These are phyloP conservation scores for Oryzias javanicus DNA, from an alignment of 2,113 vertebrate species.

Conservation along the genomic window DNA sequence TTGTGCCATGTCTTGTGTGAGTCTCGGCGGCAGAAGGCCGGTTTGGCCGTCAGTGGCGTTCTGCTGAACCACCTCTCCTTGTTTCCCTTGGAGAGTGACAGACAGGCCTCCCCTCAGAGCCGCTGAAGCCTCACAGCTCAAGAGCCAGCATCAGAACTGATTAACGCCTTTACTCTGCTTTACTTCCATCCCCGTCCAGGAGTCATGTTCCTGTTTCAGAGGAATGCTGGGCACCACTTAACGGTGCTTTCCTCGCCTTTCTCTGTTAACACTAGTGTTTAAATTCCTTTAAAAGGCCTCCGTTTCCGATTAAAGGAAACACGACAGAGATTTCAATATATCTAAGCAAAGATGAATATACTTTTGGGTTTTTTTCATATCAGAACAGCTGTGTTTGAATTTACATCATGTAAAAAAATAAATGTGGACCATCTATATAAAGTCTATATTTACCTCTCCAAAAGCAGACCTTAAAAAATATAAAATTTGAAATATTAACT, in stretches of 20 bases:
- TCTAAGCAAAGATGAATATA: too few species aligned
- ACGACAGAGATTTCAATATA: too few species aligned
- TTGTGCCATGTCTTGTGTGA: slow-evolving; percentile 55
- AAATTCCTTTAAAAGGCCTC: not conserved
- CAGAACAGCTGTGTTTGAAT: too few species aligned
- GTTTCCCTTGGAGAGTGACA: slow-evolving; percentile 51
- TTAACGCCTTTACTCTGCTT: slow-evolving; percentile 52
- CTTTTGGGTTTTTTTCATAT: too few species aligned
- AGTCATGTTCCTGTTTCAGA: slow-evolving; percentile 43
- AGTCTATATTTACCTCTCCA: too few species aligned
- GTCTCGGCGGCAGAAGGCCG: slow-evolving; percentile 64
- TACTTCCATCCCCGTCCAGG: slow-evolving; percentile 35
- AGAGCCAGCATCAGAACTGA: slow-evolving; percentile 58
- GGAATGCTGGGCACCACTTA: slow-evolving; percentile 29
- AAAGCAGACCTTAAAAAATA: too few species aligned
- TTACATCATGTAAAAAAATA: too few species aligned
- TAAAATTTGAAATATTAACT: too few species aligned
- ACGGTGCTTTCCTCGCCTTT: slow-evolving; percentile 17
- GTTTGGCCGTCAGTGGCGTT: slow-evolving; percentile 47
- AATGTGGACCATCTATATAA: too few species aligned
- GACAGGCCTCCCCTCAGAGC: slow-evolving; percentile 56
- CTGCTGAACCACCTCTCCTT: slow-evolving; percentile 53
- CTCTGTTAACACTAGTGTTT: slow-evolving; percentile 3
- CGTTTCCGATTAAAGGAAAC: too few species aligned
- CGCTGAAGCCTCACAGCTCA: slow-evolving; percentile 40